Evolutionary conservation across 2,888 invertebrate species (phyloP).

Genomic region (Pyrochroa serraticornis): DNA sequence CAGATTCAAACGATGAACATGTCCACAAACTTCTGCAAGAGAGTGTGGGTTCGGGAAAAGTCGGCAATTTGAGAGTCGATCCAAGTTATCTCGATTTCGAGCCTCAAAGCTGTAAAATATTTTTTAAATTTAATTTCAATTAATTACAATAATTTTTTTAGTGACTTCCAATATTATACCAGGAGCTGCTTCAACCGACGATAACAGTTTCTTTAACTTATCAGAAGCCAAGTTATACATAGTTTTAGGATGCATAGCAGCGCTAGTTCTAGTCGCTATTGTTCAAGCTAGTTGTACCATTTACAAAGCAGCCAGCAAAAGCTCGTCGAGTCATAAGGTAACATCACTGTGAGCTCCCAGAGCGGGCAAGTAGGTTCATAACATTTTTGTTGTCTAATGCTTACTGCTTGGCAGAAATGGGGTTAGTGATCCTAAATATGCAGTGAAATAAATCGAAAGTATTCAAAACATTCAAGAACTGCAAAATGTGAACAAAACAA

Average conservation of each 20-base stretch:
- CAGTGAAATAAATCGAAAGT: no score
- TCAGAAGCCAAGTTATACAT: slow-evolving; percentile 80
- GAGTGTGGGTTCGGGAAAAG: slow-evolving; percentile 72
- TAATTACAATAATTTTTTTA: slow-evolving; percentile 47
- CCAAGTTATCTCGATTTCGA: slow-evolving; percentile 79
- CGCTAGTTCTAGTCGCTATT: slow-evolving; percentile 77
- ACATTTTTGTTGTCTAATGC: slow-evolving; percentile 28
- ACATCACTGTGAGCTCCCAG: slow-evolving; percentile 54
- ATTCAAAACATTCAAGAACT: no score
- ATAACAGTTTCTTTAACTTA: slow-evolving; percentile 65
- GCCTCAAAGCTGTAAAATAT: slow-evolving; percentile 70
- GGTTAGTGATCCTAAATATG: no score
- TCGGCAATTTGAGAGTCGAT: slow-evolving; percentile 82
- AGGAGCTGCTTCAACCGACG: slow-evolving; percentile 56
- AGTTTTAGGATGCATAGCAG: slow-evolving; percentile 81
- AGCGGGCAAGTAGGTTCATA: slow-evolving; percentile 51
- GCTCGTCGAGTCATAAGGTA: slow-evolving; percentile 73
- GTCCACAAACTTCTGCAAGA: slow-evolving; percentile 69
- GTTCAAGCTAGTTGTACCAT: slow-evolving; percentile 86
- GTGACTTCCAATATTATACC: slow-evolving; percentile 61
- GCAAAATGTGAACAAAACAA: no score
- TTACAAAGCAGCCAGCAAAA: slow-evolving; percentile 69
- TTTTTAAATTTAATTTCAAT: not conserved
- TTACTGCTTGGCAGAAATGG: slow-evolving; percentile 15
- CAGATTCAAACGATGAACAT: slow-evolving; percentile 48